Percentiles rank a stretch among this genome's conserved stretches.
Evolutionary conservation across 2,797 vertebrate genomes (phyloP).

Genomic region (Ammospiza maritima): DNA sequence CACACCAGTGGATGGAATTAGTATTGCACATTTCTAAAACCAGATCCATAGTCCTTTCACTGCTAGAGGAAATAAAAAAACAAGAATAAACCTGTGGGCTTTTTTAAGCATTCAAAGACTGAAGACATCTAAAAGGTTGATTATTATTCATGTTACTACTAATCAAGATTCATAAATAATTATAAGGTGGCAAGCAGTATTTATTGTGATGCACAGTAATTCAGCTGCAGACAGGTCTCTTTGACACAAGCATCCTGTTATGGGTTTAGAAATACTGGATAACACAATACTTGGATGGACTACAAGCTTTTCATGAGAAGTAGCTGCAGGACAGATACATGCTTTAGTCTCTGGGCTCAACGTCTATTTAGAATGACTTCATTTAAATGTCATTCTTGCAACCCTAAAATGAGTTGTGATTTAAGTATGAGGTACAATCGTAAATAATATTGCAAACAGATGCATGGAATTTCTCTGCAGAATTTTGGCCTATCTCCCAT

Average conservation of each 20-base stretch:
- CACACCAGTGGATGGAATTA: constrained; percentile 95
- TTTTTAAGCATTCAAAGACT: neutral
- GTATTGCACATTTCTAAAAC: constrained; percentile 98
- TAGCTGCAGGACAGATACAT: neutral
- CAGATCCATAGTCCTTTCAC: constrained; percentile 98
- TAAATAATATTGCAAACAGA: neutral
- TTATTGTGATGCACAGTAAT: neutral
- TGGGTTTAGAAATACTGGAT: neutral
- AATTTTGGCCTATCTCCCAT: neutral
- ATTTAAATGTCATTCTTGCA: neutral
- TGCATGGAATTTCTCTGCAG: neutral
- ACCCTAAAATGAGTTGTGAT: neutral
- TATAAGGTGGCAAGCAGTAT: neutral
- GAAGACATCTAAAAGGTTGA: neutral
- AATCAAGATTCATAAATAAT: neutral
- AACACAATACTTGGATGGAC: neutral
- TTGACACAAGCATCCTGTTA: rapidly evolving
- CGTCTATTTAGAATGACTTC: neutral
- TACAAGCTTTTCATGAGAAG: neutral
- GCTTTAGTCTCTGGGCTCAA: neutral
- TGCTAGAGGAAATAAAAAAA: constrained; percentile 72
- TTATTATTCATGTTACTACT: neutral
- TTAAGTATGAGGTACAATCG: neutral
- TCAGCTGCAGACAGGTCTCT: neutral
- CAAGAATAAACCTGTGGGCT: constrained; percentile 45